Evolutionary conservation across 2,888 invertebrate genomes (phyloP).

Genomic region (Anthrax anthrax): DNA sequence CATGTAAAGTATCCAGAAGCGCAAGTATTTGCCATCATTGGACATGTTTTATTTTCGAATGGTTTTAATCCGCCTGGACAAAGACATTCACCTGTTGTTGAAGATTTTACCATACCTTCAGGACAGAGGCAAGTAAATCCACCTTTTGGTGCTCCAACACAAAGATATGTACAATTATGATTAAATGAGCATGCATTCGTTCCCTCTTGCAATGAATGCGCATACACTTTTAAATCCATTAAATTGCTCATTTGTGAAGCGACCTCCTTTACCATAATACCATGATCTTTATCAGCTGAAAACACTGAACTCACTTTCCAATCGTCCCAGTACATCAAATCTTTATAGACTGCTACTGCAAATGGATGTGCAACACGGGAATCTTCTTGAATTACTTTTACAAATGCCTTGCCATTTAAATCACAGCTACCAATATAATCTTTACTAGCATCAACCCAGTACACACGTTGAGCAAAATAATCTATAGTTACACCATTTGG

Average conservation of each 20-base stretch:
- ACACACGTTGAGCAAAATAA: conserved; percentile 60
- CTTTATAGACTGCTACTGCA: conserved; percentile 72
- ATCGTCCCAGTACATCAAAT: conserved; percentile 80
- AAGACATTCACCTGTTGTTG: conserved; percentile 46
- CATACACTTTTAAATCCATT: conserved; percentile 74
- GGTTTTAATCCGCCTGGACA: conserved; percentile 58
- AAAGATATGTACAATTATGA: conserved; percentile 54
- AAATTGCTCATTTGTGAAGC: conserved; percentile 50
- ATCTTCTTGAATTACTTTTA: conserved; percentile 48
- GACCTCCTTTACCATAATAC: conserved; percentile 44
- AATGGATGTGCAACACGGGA: conserved; percentile 68
- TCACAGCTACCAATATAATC: conserved; percentile 69
- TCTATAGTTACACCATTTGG: conserved; percentile 81
- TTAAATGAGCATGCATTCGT: conserved; percentile 53
- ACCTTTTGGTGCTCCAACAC: conserved; percentile 58
- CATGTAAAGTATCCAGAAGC: conserved; percentile 43
- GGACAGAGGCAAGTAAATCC: conserved; percentile 64
- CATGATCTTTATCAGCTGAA: conserved; percentile 63
- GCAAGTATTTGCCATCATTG: conserved; percentile 45
- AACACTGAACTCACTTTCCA: conserved; percentile 70
- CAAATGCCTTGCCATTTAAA: conserved; percentile 52
- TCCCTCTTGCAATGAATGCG: conserved; percentile 60
- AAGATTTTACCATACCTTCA: conserved; percentile 47
- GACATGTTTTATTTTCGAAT: conserved; percentile 53
- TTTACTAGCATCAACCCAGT: conserved; percentile 74